Base-by-base conservation (phyloP, 53 echinoderm and acorn worm species). In the Echinometra lucunter region DNA sequence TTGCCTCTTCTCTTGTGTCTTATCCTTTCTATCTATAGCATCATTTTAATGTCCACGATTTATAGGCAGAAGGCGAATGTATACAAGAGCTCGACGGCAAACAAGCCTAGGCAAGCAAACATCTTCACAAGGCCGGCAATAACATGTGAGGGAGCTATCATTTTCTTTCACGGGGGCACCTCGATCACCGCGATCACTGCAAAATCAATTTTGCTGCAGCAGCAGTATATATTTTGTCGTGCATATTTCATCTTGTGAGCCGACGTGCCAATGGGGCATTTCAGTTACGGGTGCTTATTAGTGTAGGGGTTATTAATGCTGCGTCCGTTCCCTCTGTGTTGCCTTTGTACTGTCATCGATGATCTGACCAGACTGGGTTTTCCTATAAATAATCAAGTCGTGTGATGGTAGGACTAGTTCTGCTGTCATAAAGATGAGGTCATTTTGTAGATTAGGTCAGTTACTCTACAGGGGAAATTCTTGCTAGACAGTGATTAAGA, bases 101-200 rank as follows among this genome's bases (percentile, higher is more conserved):
- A 60, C 89, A 89, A 89, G 89, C 38, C 60, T 58, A 60, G 60
- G 60, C 89, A 89, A 60, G 58, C 58, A 89, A 89, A 88, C 88
- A 88, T 57, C 56, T 18, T 27, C 1, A 37, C 89, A 60, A 60
- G 60, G 89, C 37, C 57, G 57, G 58, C 23, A 58, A 89, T 60
- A 89, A 88, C 49, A 19, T 28, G 30, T 49, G 89, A 89, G 57
- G 89, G 89, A 60, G 63, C 89, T 89, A 89, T 89, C 57, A 60
- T 89, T 89, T 89, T 89, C 60, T 57, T 89, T 85, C 47, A 47
- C 30, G 47, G 60, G 89, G 89, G 58, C 56, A 88, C 57, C 88
- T 16, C 57, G 88, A 57, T 56, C 40, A 60, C 37, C 63, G 25
- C 11, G 6, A 60, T 89, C 30, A 38, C 89, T 60, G 89, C 89